A percentile compares a stretch with the other conserved stretches of the same genome.
Evolutionary conservation across 2,888 invertebrate genomes (phyloP).

Genomic region (Chalcosyrphus nemorum): DNA sequence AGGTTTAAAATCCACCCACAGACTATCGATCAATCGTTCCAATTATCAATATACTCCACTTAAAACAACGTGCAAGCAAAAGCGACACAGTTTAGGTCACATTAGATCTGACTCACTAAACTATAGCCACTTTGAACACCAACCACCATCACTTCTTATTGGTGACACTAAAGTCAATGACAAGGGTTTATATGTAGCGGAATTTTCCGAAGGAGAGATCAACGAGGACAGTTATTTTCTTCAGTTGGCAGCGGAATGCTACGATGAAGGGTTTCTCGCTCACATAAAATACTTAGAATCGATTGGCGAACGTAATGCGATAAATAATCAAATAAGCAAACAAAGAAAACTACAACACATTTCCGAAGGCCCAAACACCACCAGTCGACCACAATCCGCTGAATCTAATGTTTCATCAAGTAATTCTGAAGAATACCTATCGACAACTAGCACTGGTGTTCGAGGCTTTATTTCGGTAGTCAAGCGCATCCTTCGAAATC

Average conservation of each 20-base stretch:
- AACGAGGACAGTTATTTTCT: conserved; percentile 70
- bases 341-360: conserved; percentile 9
- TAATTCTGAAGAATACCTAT: conserved; percentile 33
- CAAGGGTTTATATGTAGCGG: not conserved
- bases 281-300: conserved; percentile 80
- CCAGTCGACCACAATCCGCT: conserved; percentile 52
- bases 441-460: conserved; percentile 18
- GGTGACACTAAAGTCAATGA: conserved; percentile 7
- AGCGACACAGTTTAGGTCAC: conserved; percentile 29
- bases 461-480: conserved; percentile 36
- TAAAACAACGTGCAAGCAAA: not conserved
- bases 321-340: conserved; percentile 69
- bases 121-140: not conserved
- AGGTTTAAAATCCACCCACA: conserved; percentile 8
- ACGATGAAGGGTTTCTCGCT: conserved; percentile 79
- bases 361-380: conserved; percentile 11
- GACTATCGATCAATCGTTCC: not conserved
- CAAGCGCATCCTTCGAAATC: conserved; percentile 32
- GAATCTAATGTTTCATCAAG: conserved; percentile 42
- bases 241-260: conserved; percentile 80
- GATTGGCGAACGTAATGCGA: conserved; percentile 78
- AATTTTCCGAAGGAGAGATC: not conserved
- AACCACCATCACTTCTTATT: not conserved
- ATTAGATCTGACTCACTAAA: not conserved
- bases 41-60: not conserved